These are phyloP conservation scores for Synaphobranchus kaupii DNA, from an alignment of 2,797 vertebrate genomes.

Conservation along the genomic window DNA sequence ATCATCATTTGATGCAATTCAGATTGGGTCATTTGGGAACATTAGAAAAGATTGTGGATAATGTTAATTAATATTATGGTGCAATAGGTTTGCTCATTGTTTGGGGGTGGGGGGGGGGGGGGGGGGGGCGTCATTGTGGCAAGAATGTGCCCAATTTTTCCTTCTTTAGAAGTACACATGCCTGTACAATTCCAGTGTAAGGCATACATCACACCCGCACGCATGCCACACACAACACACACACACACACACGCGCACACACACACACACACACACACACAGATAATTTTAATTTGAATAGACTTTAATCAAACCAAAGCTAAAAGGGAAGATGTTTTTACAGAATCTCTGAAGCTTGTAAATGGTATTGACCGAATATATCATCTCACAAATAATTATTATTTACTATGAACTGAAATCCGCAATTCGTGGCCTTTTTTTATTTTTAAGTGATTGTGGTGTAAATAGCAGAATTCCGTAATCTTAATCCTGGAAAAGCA, in stretches of 20 bases:
- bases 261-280: not conserved
- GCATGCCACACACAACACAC: slow-evolving; percentile 43
- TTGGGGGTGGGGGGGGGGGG: not conserved
- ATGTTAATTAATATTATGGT: not conserved
- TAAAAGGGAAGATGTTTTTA: not conserved
- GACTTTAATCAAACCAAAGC: not conserved
- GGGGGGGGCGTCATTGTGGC: not conserved
- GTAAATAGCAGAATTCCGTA: slow-evolving; percentile 73
- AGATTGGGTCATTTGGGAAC: not conserved
- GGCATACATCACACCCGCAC: not conserved
- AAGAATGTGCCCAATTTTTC: not conserved
- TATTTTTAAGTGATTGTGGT: slow-evolving; percentile 62
- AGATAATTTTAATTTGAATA: not conserved
- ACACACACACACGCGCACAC: slow-evolving; percentile 54
- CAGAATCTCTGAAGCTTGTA: not conserved
- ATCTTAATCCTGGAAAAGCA: slow-evolving; percentile 71
- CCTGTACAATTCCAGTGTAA: slow-evolving; percentile 5
- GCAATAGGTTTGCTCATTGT: not conserved
- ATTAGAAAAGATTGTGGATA: not conserved
- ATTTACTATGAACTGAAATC: slow-evolving; percentile 75
- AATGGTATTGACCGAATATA: slow-evolving; percentile 53
- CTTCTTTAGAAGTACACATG: not conserved
- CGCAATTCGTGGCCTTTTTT: slow-evolving; percentile 45
- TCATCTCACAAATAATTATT: slow-evolving; percentile 62
- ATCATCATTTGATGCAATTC: not conserved